Base-by-base conservation (phyloP, 2,888 invertebrate species). In the Campoplex capitator region DNA sequence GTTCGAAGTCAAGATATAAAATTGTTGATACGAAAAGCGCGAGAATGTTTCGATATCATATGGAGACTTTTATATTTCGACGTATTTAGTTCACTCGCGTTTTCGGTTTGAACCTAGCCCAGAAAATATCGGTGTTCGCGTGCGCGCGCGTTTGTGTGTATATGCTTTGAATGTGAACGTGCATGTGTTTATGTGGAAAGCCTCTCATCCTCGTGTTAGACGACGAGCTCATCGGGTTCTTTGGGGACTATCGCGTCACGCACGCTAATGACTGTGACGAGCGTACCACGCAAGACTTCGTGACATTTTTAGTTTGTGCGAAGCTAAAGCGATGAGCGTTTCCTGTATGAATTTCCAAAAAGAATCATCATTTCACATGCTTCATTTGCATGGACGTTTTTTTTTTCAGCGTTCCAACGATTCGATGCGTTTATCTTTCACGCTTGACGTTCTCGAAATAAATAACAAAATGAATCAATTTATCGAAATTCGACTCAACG, bases 251-350 rank as follows among this genome's bases (percentile, higher is more conserved):
- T 68, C 65, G 45, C 54, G 75, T 70, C 77, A 83, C 75, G 73
- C 81, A 76, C 82, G 82, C 82, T 88, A 88, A 88, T 88, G 88
- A 88, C 86, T 86, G 79, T 68, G 78, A 82, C 86, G 70, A 32
- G 48, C 65, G 62, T 81, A 71, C 62, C 76, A 83, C 83, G 77
- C 77, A 62, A 62, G 80, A 74, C 75, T 84, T 13, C 71, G 71
- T 71, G 68, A 76, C 70, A 76, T 81, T 85, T 85, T 85, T 51
- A 65, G 56, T 51, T 58, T 11, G 78, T 45, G 78, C 58, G 16
- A 45, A 16, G 23, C 45, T 23, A 23, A 38, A 45, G 73, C 73
- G 56, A n/a, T n/a, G n/a, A 48, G 32, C 35, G 38, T 42, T n/a
- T 38, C 67, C 35, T 45, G 23, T 23, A 77, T 35, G 42, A 78